Conservation (phyloP, 2,113 vertebrate genomes). For the Podocnemis expansa region DNA sequence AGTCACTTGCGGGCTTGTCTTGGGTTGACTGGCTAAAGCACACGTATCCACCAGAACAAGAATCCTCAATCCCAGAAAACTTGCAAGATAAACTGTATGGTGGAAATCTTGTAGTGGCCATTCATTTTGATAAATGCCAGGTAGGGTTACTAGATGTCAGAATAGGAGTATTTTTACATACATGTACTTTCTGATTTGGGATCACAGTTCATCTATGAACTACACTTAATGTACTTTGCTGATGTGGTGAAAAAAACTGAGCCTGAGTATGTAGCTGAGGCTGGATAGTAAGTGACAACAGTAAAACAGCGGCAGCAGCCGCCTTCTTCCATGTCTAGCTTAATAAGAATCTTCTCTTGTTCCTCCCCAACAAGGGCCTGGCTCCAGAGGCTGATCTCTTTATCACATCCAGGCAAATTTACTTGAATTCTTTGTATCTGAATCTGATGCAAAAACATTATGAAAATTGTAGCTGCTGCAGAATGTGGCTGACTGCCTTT, state of each 20-base stretch:
- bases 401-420: neutral
- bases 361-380: neutral
- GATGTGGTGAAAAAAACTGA: too few species aligned
- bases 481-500: conserved; percentile 13
- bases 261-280: neutral
- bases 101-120: conserved; percentile 88
- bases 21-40: conserved; percentile 92
- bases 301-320: neutral
- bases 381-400: neutral
- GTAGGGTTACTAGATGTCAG: conserved; percentile 68
- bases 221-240: neutral
- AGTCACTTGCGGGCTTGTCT: conserved; percentile 86
- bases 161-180: neutral
- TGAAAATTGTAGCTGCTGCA: conserved; percentile 10
- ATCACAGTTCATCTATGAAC: neutral
- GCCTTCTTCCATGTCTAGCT: too few species aligned
- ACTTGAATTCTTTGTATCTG: neutral
- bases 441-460: conserved; percentile 5
- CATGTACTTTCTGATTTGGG: neutral
- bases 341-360: too few species aligned
- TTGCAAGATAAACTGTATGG: conserved; percentile 84
- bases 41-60: conserved; percentile 90
- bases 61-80: conserved; percentile 79
- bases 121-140: conserved; percentile 95
- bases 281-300: neutral